Evolutionary conservation across 23 tunicate genomes (phyloP), one percentile per base, ranked within the genome.

Genomic region (Aplidium turbinatum): DNA sequence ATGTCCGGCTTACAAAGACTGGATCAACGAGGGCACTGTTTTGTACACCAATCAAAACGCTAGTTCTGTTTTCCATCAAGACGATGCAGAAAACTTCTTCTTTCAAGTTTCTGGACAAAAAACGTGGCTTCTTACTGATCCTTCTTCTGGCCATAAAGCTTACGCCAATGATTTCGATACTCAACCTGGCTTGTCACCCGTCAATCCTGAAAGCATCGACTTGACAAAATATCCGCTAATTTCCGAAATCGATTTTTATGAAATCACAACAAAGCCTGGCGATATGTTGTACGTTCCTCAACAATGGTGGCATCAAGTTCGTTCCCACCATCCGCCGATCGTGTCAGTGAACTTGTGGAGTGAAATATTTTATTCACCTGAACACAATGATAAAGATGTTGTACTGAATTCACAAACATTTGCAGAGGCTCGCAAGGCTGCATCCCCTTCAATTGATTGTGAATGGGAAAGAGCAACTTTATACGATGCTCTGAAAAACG

Each of bases 261-360:
- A 57, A 11, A 51, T 75, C 11, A 75, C 68, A 0, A 75, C 80
- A 19, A 23, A 13, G 54, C 80, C 80, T 1, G 80, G 80, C 3
- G 80, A 75, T 75, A 6, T 75, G 3, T 54, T 75, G 51, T 75
- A 75, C 57, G 68, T 75, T 16, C 80, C 80, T 1, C 47, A 75
- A 42, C 40, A 57, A 25, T 75, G 80, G 80, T 75, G 80, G 80
- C 80, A 75, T 34, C 53, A 75, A 31, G 80, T 75, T 1, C 35
- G 24, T 1, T 75, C 80, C 18, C 4, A 35, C 2, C 68, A 35
- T 19, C 31, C 68, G 2, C 68, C 80, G 21, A 75, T 48, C 67
- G 57, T 75, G 21, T 60, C 45, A 0, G 38, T 75, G 28, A 75
- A 75, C 33, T 26, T 54, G 23, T 75, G 80, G 80, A 1, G 40